A percentile compares a stretch with the other conserved stretches of the same genome.
Evolutionary conservation across 2,888 invertebrate species (phyloP).

Genomic region (Mythimna impura): DNA sequence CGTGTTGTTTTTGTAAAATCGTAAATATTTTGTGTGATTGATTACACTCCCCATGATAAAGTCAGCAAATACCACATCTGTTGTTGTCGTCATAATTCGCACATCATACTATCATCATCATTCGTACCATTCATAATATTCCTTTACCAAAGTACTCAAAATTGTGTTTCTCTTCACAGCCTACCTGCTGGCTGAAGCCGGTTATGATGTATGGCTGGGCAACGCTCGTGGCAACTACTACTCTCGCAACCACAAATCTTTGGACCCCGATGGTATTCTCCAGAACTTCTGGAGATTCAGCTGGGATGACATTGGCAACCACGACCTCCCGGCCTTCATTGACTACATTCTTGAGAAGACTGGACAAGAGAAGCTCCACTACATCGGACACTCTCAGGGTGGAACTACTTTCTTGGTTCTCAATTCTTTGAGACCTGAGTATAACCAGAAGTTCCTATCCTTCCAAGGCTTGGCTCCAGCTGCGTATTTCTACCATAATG

Average conservation of each 20-base stretch:
- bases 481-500: slow-evolving; percentile 74
- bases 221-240: slow-evolving; percentile 94
- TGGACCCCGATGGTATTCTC: slow-evolving; percentile 70
- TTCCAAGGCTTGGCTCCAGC: slow-evolving; percentile 85
- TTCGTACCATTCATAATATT: neutral
- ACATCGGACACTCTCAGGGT: slow-evolving; percentile 84
- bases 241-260: slow-evolving; percentile 77
- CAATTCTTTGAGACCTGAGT: slow-evolving; percentile 79
- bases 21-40: too few relatives aligned
- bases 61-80: too few relatives aligned
- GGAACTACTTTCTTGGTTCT: slow-evolving; percentile 81
- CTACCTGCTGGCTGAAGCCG: slow-evolving; percentile 90
- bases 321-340: slow-evolving; percentile 75
- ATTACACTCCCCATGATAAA: too few relatives aligned
- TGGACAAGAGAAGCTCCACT: slow-evolving; percentile 75
- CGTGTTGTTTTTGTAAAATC: neutral
- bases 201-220: slow-evolving; percentile 94
- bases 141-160: neutral
- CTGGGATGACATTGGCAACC: slow-evolving; percentile 81
- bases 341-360: slow-evolving; percentile 72
- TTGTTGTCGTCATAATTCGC: too few relatives aligned
- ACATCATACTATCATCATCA: too few relatives aligned
- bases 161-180: slow-evolving; percentile 60
- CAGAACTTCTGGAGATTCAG: slow-evolving; percentile 79
- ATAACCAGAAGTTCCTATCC: slow-evolving; percentile 75